Base-by-base conservation (phyloP, 2,113 vertebrate species). In the Anser brachyrhynchus region DNA sequence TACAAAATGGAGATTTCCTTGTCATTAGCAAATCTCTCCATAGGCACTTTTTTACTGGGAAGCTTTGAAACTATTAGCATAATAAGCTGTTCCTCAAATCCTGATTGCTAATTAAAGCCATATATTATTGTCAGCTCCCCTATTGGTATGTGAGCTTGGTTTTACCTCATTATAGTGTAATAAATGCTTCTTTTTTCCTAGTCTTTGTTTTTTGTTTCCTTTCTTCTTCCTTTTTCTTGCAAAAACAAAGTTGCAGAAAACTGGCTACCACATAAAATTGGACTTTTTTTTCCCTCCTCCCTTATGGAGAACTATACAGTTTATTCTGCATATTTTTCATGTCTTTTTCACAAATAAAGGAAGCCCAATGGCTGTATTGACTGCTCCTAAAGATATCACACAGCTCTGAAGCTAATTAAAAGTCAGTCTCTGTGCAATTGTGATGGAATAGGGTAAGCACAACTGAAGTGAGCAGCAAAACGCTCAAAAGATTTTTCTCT, bases 61-160 rank as follows among this genome's bases (percentile, higher is more conserved):
- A 89, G 93, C 87, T 96, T 87, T 87, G 93, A 94, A 97, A 69
- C 89, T 78, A 91, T 96, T 92, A 84, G 66, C 92, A 94, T 96
- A 96, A 97, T 92, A 93, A 95, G 89, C 82, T 91, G 78, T 89
- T 97, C 89, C 94, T 97, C 93, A 96, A 97, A 97, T 87, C 87
- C 89, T 84, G 94, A 92, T 97, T 93, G 85, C 94, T 97, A 97
- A 97, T 97, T 97, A 97, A 97, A 97, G 67, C 73, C 73, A 90
- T 97, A 90, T 69, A 96, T 97, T 96, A 94, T 90, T 96, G 84
- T 96, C 96, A 95, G 91, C 76, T 90, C 87, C 94, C 76, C 92
- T 89, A 96, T 85, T 75, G 96, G 92, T 92, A 76, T 87, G 84
- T 93, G 84, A 92, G 94, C 51, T 84, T 6, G 1, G 59, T 59